phyloP scores from a whole-genome alignment of 2,888 invertebrate genomes.

The Pyrgus malvae region DNA sequence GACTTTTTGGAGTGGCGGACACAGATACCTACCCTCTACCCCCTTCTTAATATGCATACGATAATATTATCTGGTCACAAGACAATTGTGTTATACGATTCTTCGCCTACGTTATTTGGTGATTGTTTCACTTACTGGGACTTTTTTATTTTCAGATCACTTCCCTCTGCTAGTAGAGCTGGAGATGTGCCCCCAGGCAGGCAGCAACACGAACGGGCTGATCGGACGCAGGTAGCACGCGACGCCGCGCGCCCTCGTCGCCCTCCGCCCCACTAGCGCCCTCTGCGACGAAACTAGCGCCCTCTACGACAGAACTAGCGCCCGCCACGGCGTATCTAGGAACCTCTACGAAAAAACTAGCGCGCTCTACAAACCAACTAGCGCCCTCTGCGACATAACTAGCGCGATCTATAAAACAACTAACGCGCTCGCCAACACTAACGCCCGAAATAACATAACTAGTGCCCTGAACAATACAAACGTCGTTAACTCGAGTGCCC shows the following conservation, averaged over 20 bases:
- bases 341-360: background rate
- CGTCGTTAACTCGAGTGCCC: too few relatives aligned
- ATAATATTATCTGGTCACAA: too few relatives aligned
- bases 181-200: slow-evolving; percentile 91
- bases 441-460: too few relatives aligned
- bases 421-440: too few relatives aligned
- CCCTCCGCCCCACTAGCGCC: slow-evolving; percentile 33
- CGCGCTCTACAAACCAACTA: slow-evolving; percentile 32
- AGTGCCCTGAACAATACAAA: background rate
- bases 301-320: background rate
- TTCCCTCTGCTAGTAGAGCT: slow-evolving; percentile 95
- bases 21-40: too few relatives aligned
- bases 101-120: too few relatives aligned
- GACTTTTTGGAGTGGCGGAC: too few relatives aligned
- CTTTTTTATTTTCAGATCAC: too few relatives aligned
- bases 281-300: slow-evolving; percentile 29
- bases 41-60: too few relatives aligned
- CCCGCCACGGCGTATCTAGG: slow-evolving; percentile 29
- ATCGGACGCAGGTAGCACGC: slow-evolving; percentile 92
- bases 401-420: too few relatives aligned
- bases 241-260: slow-evolving; percentile 43
- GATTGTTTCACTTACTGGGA: too few relatives aligned
- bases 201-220: slow-evolving; percentile 89
- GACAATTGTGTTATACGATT: too few relatives aligned
- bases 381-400: background rate